Evolutionary conservation across 1,140 invertebrate species (phyloP), one percentile per base, ranked within the genome.

Genomic region (Telenomus remus): DNA sequence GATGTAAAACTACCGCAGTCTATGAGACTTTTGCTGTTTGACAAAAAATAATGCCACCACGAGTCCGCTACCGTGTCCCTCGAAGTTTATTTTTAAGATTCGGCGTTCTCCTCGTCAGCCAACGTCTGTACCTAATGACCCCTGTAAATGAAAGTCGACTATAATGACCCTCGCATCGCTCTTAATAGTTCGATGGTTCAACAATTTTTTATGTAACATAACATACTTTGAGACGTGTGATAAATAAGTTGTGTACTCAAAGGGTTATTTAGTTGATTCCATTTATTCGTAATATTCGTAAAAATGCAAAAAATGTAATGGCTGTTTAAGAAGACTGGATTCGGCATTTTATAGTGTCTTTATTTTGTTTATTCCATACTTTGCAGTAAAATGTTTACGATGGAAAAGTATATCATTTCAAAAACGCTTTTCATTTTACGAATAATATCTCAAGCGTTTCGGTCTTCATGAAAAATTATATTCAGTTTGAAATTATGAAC

Each of bases 1-100:
- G 85, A 87, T 86, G 83, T 79, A 82, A 83, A 54, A 57, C 59
- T 74, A 42, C 57, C 53, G 51, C 63, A 46, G 48, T 63, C 57
- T 68, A 44, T 53, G 60, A 69, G 72, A 64, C 65, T 61, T 50
- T 49, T 48, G 50, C 55, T 50, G 60, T 64, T 75, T 75, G 47
- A 54, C 53, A 65, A 60, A 60, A 76, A 76, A 76, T 65, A 64
- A 57, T 34, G 37, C 0, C 43, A 39, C 14, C 10, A 33, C 39
- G 42, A 27, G 33, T 53, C 15, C 11, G n/a, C 8, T 4, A 8
- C 43, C 8, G n/a, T 0, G 27, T 49, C 11, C 10, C 50, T 34
- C 19, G 11, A 27, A 39, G 35, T 69, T 68, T 76, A 76, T 65
- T 65, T 76, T 70, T 65, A 70, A 70, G 54, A 69, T 76, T 44